Conservation (phyloP, 2,113 vertebrate genomes). For the Mus pahari region DNA sequence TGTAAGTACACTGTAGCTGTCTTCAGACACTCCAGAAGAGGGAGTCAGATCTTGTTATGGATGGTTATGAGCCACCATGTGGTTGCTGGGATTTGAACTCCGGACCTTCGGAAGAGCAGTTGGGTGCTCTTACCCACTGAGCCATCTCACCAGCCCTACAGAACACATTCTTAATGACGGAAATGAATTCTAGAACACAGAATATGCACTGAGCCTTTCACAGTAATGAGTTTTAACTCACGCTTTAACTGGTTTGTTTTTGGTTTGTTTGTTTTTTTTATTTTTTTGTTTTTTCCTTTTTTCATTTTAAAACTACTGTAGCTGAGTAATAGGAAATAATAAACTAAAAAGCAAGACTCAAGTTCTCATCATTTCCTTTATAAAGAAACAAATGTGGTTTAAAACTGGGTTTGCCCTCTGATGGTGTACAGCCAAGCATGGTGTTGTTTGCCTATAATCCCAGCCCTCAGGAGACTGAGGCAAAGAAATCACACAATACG, state of each 20-base stretch:
- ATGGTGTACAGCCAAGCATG: background rate
- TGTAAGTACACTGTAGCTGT: no score
- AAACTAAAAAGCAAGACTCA: background rate
- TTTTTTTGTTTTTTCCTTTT: background rate
- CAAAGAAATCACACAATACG: background rate
- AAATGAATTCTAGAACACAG: constrained; percentile 16
- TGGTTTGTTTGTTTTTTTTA: no score
- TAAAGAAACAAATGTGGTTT: constrained; percentile 22
- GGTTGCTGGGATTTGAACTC: no score
- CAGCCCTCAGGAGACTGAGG: background rate
- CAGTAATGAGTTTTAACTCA: background rate
- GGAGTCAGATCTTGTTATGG: no score
- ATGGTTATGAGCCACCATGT: no score
- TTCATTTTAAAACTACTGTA: background rate
- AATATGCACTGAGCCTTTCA: background rate
- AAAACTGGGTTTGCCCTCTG: background rate
- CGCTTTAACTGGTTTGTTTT: background rate
- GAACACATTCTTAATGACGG: background rate
- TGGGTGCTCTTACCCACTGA: no score
- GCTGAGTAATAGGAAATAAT: background rate
- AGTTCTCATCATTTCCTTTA: background rate
- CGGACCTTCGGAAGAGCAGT: no score
- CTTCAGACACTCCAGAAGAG: no score
- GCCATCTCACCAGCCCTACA: no score
- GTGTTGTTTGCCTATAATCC: background rate